Evolutionary conservation across 2,113 vertebrate genomes (phyloP).

Genomic region (Acanthisitta chloris): DNA sequence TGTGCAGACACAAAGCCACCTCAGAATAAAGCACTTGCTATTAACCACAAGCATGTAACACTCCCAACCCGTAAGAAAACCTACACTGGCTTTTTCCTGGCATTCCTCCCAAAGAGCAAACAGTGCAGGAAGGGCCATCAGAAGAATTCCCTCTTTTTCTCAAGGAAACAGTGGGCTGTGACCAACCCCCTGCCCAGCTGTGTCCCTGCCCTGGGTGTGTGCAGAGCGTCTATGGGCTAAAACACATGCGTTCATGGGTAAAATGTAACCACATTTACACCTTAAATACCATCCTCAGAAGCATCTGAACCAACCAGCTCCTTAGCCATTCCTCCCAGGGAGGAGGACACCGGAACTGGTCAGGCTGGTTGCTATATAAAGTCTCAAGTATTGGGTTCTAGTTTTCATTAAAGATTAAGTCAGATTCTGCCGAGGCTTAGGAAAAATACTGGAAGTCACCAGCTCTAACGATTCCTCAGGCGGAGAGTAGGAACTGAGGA

Average conservation of each 20-base stretch:
- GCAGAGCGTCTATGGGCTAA: not conserved
- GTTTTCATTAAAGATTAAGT: constrained; percentile 36
- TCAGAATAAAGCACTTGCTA: not conserved
- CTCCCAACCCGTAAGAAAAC: not conserved
- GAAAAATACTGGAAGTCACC: not conserved
- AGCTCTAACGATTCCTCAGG: not conserved
- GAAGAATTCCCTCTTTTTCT: not conserved
- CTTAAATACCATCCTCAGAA: not conserved
- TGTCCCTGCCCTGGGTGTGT: not conserved
- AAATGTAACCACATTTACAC: not conserved
- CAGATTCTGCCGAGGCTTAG: not conserved
- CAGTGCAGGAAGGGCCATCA: not conserved
- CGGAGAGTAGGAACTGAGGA: not conserved
- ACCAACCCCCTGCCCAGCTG: not conserved
- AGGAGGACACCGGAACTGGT: not conserved
- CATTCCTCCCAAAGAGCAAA: not conserved
- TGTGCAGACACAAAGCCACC: not conserved
- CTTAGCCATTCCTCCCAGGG: not conserved
- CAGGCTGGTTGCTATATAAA: constrained; percentile 9
- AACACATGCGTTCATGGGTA: not conserved
- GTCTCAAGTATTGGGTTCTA: not conserved
- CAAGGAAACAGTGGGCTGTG: not conserved
- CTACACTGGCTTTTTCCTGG: not conserved
- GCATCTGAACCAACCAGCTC: constrained; percentile 24
- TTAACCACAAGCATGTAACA: not conserved